Percentiles rank a stretch among this genome's conserved stretches.
These are phyloP conservation scores for Bunonema sp. DNA, from an alignment of 2,888 invertebrate species.

Conservation along the genomic window DNA sequence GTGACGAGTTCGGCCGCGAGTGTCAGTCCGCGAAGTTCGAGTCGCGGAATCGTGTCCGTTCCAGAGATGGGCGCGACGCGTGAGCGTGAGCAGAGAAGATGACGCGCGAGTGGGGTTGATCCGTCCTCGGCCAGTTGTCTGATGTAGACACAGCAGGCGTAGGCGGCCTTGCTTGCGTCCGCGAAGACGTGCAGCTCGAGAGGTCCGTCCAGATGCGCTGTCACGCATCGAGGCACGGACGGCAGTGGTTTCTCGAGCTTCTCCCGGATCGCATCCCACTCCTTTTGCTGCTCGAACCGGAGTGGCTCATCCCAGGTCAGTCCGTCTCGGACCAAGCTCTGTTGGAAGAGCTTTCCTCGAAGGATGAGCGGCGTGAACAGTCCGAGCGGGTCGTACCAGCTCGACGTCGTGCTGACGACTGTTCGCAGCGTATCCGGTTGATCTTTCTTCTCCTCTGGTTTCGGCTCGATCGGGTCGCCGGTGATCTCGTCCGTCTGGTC, in stretches of 20 bases:
- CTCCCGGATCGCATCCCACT: slow-evolving; percentile 4
- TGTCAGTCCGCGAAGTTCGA: too few relatives aligned
- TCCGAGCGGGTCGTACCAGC: slow-evolving; percentile 9
- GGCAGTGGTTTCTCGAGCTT: background rate
- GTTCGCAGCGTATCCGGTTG: slow-evolving; percentile 5
- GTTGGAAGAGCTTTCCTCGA: slow-evolving; percentile 6
- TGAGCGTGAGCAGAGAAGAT: too few relatives aligned
- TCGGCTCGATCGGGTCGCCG: background rate
- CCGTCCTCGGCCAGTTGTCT: too few relatives aligned
- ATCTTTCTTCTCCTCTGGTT: background rate
- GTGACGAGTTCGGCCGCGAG: too few relatives aligned
- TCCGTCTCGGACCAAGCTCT: slow-evolving; percentile 2
- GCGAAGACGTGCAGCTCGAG: slow-evolving; percentile 4
- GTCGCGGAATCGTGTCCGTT: too few relatives aligned
- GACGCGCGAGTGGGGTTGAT: too few relatives aligned
- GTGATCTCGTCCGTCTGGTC: background rate
- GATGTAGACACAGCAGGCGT: slow-evolving; percentile 4
- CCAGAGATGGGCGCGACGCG: too few relatives aligned
- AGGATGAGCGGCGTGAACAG: slow-evolving; percentile 6
- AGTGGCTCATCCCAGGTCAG: slow-evolving; percentile 4
- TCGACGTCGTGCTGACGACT: slow-evolving; percentile 1
- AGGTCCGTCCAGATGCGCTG: background rate
- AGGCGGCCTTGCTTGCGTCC: slow-evolving; percentile 4
- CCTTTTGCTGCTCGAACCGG: background rate
- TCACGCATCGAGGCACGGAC: background rate